Evolutionary conservation across 2,888 invertebrate genomes (phyloP), one percentile per base, ranked within the genome.

Genomic region (Lasioglossum malachurum): DNA sequence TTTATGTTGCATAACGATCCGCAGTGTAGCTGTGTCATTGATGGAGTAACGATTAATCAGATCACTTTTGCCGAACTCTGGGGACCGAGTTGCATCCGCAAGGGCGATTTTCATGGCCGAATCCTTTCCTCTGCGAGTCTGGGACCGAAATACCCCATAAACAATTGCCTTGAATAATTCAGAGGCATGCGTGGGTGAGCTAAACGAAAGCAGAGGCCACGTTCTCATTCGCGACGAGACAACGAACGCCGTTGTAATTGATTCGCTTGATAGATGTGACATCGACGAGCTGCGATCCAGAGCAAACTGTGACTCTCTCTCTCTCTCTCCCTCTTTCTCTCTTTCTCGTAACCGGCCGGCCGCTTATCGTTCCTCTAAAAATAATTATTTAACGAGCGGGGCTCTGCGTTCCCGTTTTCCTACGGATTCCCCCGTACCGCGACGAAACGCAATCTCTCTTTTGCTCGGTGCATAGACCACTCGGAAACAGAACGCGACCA

Each of bases 111-210:
- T 7, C 60, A 27, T 14, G 67, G 19, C 67, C 23, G 69, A 69
- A n/a, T n/a, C 23, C 23, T 41, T 41, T 69, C 35, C 38, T 41
- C 38, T 3, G 8, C 8, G 67, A 8, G 44, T 46, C 31, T n/a
- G 79, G 64, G 67, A 44, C 44, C 81, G 79, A 80, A 64, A 79
- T 64, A 78, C 80, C 78, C 87, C 69, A 73, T 88, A 90, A 90
- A 90, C 88, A 89, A 90, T 90, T 84, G 67, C 77, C n/a, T 12
- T 84, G 83, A 82, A 83, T 87, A 83, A 90, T 90, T 87, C 86
- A 87, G 49, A 53, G 35, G 35, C 16, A 78, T 46, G 83, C 79
- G 84, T 85, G 38, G 87, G 83, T 73, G 75, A 74, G 82, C 71
- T 75, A 82, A 90, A 86, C 77, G 85, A 89, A 86, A 88, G 75